Conservation (phyloP, 2,888 invertebrate species). For the Sminthurides aquaticus region DNA sequence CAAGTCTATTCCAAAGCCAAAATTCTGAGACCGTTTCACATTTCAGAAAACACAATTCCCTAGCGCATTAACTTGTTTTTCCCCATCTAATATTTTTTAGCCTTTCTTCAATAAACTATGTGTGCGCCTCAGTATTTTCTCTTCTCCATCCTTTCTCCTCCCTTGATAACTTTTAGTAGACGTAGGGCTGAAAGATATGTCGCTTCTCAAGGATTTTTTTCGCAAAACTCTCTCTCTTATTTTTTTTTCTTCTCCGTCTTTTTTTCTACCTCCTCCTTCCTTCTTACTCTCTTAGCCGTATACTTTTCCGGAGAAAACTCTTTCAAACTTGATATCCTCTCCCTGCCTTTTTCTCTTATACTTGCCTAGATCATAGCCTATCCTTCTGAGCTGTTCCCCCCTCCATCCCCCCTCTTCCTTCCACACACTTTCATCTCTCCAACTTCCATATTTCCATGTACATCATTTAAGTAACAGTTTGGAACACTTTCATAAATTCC, state of each 20-base stretch:
- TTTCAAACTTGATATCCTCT: slow-evolving; percentile 12
- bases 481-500: background rate
- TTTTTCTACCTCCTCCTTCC: slow-evolving; percentile 15
- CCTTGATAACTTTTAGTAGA: background rate
- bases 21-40: background rate
- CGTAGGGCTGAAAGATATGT: background rate
- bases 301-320: slow-evolving; percentile 14
- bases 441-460: background rate
- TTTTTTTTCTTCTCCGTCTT: slow-evolving; percentile 14
- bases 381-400: background rate
- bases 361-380: slow-evolving; percentile 6
- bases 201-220: slow-evolving; percentile 18
- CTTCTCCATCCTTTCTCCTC: background rate
- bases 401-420: slow-evolving; percentile 3
- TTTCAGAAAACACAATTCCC: background rate
- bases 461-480: slow-evolving; percentile 1
- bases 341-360: slow-evolving; percentile 9
- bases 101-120: background rate
- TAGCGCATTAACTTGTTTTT: background rate
- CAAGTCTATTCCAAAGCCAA: background rate
- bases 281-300: too few relatives aligned
- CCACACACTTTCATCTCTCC: background rate
- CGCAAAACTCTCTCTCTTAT: slow-evolving; percentile 15
- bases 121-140: background rate
- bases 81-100: background rate